These are phyloP conservation scores for Zoanthus solanderi DNA, from an alignment of 92 coral and sea anemone species.

Conservation along the genomic window DNA sequence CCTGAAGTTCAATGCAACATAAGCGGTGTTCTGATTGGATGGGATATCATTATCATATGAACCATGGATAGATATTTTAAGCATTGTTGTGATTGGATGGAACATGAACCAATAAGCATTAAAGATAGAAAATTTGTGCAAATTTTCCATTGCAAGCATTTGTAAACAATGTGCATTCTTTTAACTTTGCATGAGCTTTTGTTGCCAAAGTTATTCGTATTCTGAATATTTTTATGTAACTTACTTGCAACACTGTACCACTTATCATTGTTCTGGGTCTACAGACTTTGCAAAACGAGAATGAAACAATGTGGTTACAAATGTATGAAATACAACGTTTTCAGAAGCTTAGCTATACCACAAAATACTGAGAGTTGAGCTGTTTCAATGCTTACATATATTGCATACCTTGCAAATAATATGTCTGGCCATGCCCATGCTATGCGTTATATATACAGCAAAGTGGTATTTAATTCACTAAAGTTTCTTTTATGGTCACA, in stretches of 20 bases:
- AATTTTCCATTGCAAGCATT: not conserved
- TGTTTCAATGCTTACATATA: not conserved
- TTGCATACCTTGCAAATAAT: not conserved
- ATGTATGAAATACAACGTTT: too few relatives aligned
- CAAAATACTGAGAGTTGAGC: too few relatives aligned
- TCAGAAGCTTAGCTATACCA: too few relatives aligned
- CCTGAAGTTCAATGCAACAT: too few relatives aligned
- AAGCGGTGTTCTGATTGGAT: too few relatives aligned
- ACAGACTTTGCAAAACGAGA: too few relatives aligned
- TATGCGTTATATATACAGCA: slow-evolving; percentile 13
- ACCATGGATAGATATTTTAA: too few relatives aligned
- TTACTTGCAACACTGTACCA: not conserved
- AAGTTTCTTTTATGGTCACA: not conserved
- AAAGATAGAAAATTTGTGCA: too few relatives aligned
- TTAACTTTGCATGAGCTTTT: not conserved
- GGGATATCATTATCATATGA: too few relatives aligned
- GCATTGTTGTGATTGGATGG: too few relatives aligned
- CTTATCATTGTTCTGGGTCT: not conserved
- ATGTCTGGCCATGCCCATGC: not conserved
- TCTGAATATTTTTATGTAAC: not conserved
- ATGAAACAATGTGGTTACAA: too few relatives aligned
- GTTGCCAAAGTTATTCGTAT: not conserved
- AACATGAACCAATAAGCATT: too few relatives aligned
- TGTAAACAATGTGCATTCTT: not conserved
- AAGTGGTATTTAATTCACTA: not conserved